Base-by-base conservation (phyloP, 2,797 vertebrate species). In the Hoplostethus atlanticus region DNA sequence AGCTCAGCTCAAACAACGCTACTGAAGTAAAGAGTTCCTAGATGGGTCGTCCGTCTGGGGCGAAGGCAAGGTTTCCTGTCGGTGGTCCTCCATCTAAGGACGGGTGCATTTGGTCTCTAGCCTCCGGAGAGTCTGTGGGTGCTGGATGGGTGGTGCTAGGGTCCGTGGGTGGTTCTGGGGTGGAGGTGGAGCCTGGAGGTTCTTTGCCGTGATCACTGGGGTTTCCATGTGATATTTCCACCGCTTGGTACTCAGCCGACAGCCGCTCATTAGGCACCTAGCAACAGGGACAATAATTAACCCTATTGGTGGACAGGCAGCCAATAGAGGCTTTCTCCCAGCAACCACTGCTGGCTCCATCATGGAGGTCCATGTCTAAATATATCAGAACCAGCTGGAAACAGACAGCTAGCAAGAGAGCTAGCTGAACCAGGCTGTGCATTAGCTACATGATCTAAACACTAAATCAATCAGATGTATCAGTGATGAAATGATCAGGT, bases 201-300 rank as follows among this genome's bases (percentile, higher is more conserved):
- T 61, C 12, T 1, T 57, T 8, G 56, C 25, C 40, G 47, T 46
- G 40, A 6, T 58, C 57, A 0, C 5, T 9, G 0, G 61, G 38
- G 36, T 59, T 80, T 59, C 42, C 9, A 4, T 11, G 58, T 0
- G 54, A 25, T 13, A 66, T 9, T 0, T 3, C 48, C 68, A 34
- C 69, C 0, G 68, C 57, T n/a, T 56, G 40, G 8, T 66, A 61
- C 40, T 73, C 72, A 0, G 55, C n/a, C 3, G 68, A 21, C 28
- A 50, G 55, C 54, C 1, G 52, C 6, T 76, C 75, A 6, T 73
- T 70, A 76, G 67, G 64, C 52, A 71, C 84, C 91, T 93, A 38
- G 74, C 62, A 68, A 87, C 73, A 3, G 55, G 48, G 65, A 48
- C 34, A 74, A 63, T 25, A 78, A 70, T 85, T 57, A 68, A 21